Evolutionary conservation across 1,140 invertebrate species (phyloP).

Genomic region (Pantala flavescens): DNA sequence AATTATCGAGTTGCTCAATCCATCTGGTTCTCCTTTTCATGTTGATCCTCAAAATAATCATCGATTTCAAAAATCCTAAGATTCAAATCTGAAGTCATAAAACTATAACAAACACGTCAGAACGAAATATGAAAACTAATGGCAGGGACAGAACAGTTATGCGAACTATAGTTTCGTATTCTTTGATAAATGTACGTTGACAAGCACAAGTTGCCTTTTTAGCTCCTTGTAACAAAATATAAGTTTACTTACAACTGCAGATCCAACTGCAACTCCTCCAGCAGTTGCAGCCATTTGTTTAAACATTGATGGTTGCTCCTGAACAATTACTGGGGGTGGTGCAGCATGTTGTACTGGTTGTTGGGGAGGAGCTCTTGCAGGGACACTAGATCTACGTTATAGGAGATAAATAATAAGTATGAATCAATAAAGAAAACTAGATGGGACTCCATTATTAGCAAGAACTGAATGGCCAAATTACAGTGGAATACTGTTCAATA

Average conservation of each 20-base stretch:
- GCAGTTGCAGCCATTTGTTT: conserved; percentile 86
- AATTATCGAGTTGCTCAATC: no score
- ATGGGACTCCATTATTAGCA: neutral
- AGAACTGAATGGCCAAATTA: neutral
- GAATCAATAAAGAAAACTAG: neutral
- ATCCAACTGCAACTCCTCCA: conserved; percentile 79
- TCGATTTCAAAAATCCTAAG: no score
- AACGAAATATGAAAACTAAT: no score
- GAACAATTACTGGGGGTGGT: conserved; percentile 35
- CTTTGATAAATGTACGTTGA: no score
- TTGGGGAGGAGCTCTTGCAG: neutral
- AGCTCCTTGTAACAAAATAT: no score
- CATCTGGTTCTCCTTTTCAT: no score
- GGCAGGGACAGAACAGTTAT: no score
- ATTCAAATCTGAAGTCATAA: no score
- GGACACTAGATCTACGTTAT: neutral
- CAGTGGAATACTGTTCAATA: neutral
- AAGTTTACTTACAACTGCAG: conserved; percentile 53
- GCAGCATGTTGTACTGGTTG: conserved; percentile 33
- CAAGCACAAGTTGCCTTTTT: no score
- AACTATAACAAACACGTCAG: no score
- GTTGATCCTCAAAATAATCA: no score
- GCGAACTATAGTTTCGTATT: no score
- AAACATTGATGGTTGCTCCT: conserved; percentile 45
- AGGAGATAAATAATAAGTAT: neutral